A percentile compares a stretch with the other conserved stretches of the same genome.
phyloP scores from a whole-genome alignment of 2,113 vertebrate genomes.

The Nannospalax galili region DNA sequence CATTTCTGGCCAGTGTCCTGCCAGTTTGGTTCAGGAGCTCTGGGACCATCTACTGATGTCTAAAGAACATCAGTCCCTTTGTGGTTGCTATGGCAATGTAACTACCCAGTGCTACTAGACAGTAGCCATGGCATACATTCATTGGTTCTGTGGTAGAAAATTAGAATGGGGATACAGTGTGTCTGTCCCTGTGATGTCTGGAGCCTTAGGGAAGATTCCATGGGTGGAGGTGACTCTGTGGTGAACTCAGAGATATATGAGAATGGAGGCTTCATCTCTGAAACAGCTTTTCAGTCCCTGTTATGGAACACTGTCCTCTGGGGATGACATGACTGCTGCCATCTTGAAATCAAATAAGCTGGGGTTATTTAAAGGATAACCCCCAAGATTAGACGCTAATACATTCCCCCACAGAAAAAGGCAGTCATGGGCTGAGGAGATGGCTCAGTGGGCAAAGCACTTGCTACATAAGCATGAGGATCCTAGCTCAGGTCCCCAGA shows the following conservation, averaged over 20 bases:
- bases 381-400: no score
- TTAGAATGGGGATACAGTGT: not conserved
- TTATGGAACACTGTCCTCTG: not conserved
- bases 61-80: not conserved
- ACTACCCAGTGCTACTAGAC: not conserved
- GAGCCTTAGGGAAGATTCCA: not conserved
- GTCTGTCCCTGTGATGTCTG: no score
- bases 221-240: not conserved
- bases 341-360: not conserved
- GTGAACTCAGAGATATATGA: not conserved
- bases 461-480: no score
- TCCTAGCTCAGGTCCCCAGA: no score
- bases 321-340: not conserved
- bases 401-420: no score
- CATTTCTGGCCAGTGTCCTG: not conserved
- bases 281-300: not conserved
- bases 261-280: not conserved
- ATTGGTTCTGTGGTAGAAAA: not conserved
- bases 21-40: not conserved
- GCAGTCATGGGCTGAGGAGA: no score
- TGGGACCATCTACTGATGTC: not conserved
- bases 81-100: not conserved
- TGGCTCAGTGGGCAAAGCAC: no score
- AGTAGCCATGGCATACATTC: no score
- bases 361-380: no score